phyloP scores from a whole-genome alignment of 2,888 invertebrate species.

The Trissoscelio sp. region DNA sequence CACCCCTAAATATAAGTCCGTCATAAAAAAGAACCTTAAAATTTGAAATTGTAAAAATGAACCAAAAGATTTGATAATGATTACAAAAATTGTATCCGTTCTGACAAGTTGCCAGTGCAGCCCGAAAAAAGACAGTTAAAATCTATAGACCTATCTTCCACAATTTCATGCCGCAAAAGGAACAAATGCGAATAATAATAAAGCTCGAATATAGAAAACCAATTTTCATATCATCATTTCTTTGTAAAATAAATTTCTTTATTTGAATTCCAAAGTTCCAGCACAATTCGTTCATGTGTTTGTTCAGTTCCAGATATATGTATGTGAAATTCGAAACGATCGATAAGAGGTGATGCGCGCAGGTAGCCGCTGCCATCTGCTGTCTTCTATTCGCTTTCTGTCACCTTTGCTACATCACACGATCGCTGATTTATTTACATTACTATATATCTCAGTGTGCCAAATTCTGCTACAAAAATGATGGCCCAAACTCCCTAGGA shows the following conservation, averaged over 20 bases:
- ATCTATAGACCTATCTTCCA: slow-evolving; percentile 18
- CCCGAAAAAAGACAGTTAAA: not conserved
- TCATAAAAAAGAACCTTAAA: no score
- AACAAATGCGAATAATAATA: slow-evolving; percentile 18
- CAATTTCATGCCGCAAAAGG: slow-evolving; percentile 19
- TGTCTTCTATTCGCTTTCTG: slow-evolving; percentile 17
- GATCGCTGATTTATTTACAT: slow-evolving; percentile 55
- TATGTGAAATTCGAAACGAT: slow-evolving; percentile 24
- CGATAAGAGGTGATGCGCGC: slow-evolving; percentile 60
- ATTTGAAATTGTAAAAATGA: not conserved
- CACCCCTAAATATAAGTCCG: no score
- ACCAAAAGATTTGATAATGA: slow-evolving; percentile 12
- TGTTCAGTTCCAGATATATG: slow-evolving; percentile 7
- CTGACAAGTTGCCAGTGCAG: slow-evolving; percentile 4
- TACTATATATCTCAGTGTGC: slow-evolving; percentile 34
- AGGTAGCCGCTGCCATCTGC: slow-evolving; percentile 58
- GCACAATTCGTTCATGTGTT: not conserved
- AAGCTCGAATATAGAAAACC: slow-evolving; percentile 40
- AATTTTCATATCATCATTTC: slow-evolving; percentile 60
- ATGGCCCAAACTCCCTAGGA: not conserved
- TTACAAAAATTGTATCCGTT: slow-evolving; percentile 20
- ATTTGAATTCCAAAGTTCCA: slow-evolving; percentile 34
- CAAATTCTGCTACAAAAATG: slow-evolving; percentile 1
- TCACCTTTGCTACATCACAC: slow-evolving; percentile 42
- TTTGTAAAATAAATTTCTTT: slow-evolving; percentile 49